A percentile compares a stretch with the other conserved stretches of the same genome.
Evolutionary conservation across 2,888 invertebrate genomes (phyloP).

Genomic region (Taphrorychus bicolor): DNA sequence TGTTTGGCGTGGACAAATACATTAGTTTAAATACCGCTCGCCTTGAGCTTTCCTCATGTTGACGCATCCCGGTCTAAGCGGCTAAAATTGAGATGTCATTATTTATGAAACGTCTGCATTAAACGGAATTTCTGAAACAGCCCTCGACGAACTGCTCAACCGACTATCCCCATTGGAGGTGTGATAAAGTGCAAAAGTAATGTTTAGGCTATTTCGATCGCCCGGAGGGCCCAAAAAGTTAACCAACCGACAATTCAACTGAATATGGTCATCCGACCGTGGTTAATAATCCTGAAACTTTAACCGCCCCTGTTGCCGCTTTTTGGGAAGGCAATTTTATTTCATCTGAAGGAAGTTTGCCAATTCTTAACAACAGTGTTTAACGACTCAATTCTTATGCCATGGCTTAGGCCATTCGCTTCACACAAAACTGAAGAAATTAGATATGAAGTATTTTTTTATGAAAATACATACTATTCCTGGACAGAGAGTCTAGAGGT

Average conservation of each 20-base stretch:
- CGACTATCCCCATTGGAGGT: constrained; percentile 34
- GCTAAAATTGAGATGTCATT: constrained; percentile 29
- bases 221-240: constrained; percentile 36
- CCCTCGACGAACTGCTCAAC: constrained; percentile 5
- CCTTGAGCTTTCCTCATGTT: constrained; percentile 35
- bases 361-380: too few relatives aligned
- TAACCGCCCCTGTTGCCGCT: constrained; percentile 23
- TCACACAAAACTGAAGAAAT: too few relatives aligned
- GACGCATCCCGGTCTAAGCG: constrained; percentile 8
- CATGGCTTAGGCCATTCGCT: too few relatives aligned
- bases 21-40: constrained; percentile 34
- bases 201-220: constrained; percentile 38
- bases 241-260: constrained; percentile 42
- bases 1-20: constrained; percentile 34
- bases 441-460: not conserved
- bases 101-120: not conserved
- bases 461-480: not conserved
- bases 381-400: too few relatives aligned
- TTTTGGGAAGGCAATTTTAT: not conserved
- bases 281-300: constrained; percentile 45
- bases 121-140: not conserved
- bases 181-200: constrained; percentile 42
- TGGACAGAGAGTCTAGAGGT: too few relatives aligned
- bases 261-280: constrained; percentile 50
- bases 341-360: too few relatives aligned